Base-by-base conservation (phyloP, 2,113 vertebrate species). In the Camarhynchus parvulus region DNA sequence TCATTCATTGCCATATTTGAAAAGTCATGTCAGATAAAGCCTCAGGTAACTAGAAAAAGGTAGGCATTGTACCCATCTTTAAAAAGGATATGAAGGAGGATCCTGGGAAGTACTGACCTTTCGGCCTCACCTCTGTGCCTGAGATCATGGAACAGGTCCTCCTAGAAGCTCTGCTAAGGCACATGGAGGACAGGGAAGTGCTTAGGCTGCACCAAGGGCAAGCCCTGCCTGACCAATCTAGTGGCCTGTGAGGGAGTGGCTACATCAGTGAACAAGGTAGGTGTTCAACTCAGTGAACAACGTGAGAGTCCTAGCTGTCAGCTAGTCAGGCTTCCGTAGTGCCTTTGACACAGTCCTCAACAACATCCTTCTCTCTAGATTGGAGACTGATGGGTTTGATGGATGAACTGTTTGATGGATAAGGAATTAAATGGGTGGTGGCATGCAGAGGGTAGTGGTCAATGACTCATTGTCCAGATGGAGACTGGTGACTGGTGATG, bases 231-330 rank as follows among this genome's bases (percentile, higher is more conserved):
- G 35, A 62, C 25, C n/a, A 28, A 0, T 23, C 17, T 28, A 2
- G 7, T 33, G n/a, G 15, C 12, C 41, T 27, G 1, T 69, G 53
- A 27, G 11, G 21, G 11, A 47, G 20, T 41, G 30, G 31, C 17
- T 15, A 11, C 13, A 19, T 31, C 18, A 76, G 9, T 23, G 25
- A 39, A 69, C 14, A 55, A 83, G 25, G 30, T 37, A 35, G 42
- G 42, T 28, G 3, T 22, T 33, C 22, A 25, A 25, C 24, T 23
- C 15, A 62, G 6, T 31, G 25, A 46, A 62, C 14, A 55, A 76
- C 18, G 24, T 44, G 27, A 42, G 42, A 33, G 3, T 25, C 19
- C 25, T 0, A 1, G 8, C 15, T 76, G 6, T 28, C 27, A 62
- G 33, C 15, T 77, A 24, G 27, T 27, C 37, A 42, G 35, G 42